These are phyloP conservation scores for Pseudoatta argentina DNA, from an alignment of 1,140 invertebrate species.

Conservation along the genomic window DNA sequence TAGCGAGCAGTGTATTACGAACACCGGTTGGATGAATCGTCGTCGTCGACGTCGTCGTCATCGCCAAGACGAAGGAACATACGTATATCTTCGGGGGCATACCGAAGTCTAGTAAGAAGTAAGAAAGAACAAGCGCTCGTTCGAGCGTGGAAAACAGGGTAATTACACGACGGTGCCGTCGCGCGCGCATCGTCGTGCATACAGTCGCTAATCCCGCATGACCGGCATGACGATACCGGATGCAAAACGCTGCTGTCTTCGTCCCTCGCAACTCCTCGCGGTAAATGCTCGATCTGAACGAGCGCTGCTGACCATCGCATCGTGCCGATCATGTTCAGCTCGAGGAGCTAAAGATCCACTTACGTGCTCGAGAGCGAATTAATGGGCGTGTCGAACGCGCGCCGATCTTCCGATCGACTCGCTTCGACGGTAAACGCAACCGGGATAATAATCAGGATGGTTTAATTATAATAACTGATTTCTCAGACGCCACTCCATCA, in stretches of 20 bases:
- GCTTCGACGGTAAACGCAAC: constrained; percentile 42
- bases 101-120: neutral
- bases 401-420: constrained; percentile 38
- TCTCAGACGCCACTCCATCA: constrained; percentile 68
- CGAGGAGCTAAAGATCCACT: constrained; percentile 58
- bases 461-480: constrained; percentile 75
- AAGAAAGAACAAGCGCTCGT: constrained; percentile 62
- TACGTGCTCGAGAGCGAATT: constrained; percentile 51
- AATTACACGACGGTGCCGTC: constrained; percentile 80
- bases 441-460: constrained; percentile 50
- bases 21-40: constrained; percentile 81
- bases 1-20: constrained; percentile 71
- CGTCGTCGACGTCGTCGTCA: constrained; percentile 65
- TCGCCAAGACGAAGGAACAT: neutral
- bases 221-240: constrained; percentile 49
- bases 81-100: constrained; percentile 12
- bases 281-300: neutral
- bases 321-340: constrained; percentile 31
- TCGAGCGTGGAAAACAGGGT: constrained; percentile 81
- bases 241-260: constrained; percentile 11
- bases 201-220: constrained; percentile 71
- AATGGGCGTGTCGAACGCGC: constrained; percentile 58
- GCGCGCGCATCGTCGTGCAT: constrained; percentile 68
- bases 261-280: neutral
- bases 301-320: neutral